Evolutionary conservation across 2,113 vertebrate genomes (phyloP), one percentile per base, ranked within the genome.

Genomic region (Theristicus caerulescens): DNA sequence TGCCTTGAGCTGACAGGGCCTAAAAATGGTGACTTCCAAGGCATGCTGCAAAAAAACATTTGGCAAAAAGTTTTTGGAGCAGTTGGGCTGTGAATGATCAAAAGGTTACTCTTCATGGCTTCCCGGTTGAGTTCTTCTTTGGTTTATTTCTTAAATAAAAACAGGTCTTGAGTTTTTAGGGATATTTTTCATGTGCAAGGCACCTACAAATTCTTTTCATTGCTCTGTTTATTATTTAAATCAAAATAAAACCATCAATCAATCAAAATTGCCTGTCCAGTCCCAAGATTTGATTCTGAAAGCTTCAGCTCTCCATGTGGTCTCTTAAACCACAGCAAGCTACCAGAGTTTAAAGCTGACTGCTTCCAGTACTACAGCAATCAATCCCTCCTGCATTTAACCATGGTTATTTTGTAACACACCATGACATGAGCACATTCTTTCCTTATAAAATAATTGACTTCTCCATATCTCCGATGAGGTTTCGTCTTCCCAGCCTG

Each of bases 401-500:
- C 93, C 51, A 12, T 22, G 51, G 66, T 22, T 94, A 44, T 94
- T 94, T 73, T 70, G 51, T 90, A 91, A 89, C 82, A 80, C 31
- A 61, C 57, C 70, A 57, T 82, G 89, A 94, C 88, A 94, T 4
- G 51, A 88, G 44, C 71, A 57, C 89, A 95, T 97, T 95, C 94
- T 57, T 94, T 86, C 64, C 67, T 72, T 88, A 77, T 21, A 94
- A 47, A 96, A 97, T 74, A 91, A 87, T 81, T 82, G 89, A 83
- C 79, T 95, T 77, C 65, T 94, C 71, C 32, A 5, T 86, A 76
- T 94, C 72, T 95, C 79, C 55, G 5, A 17, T 34, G 84, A 88
- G 59, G 82, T 95, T 96, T 94, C 91, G 54, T 93, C 94, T 96
- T 95, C 88, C 77, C 73, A 96, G 87, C 44, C 88, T 74, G 82